Conservation (phyloP, 2,888 invertebrate species). For the Tenodera sinensis region DNA sequence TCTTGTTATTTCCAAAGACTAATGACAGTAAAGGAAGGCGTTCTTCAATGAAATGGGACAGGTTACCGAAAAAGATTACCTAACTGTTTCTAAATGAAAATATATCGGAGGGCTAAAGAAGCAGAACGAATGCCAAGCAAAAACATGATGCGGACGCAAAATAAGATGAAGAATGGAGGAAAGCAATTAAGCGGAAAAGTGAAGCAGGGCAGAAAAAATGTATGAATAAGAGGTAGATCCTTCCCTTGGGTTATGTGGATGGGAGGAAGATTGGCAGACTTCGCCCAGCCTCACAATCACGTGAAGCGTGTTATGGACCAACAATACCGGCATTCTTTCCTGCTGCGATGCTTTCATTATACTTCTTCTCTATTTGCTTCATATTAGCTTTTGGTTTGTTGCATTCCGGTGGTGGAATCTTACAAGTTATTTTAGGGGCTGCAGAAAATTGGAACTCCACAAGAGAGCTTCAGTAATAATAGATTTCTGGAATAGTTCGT, state of each 20-base stretch:
- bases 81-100: background rate
- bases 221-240: background rate
- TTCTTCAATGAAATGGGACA: background rate
- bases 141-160: background rate
- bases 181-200: background rate
- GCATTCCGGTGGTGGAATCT: background rate
- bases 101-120: background rate
- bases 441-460: background rate
- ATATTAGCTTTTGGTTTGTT: background rate
- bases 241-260: background rate
- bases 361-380: background rate
- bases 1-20: no score
- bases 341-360: background rate
- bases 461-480: no score
- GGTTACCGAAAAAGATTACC: background rate
- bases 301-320: background rate
- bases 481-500: no score
- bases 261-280: background rate
- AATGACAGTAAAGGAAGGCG: background rate
- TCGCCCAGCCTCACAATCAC: background rate
- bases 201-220: background rate
- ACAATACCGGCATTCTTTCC: background rate
- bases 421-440: background rate
- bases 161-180: background rate
- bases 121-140: background rate